phyloP scores from a whole-genome alignment of 1,140 invertebrate species.

The Cydia fagiglandana region DNA sequence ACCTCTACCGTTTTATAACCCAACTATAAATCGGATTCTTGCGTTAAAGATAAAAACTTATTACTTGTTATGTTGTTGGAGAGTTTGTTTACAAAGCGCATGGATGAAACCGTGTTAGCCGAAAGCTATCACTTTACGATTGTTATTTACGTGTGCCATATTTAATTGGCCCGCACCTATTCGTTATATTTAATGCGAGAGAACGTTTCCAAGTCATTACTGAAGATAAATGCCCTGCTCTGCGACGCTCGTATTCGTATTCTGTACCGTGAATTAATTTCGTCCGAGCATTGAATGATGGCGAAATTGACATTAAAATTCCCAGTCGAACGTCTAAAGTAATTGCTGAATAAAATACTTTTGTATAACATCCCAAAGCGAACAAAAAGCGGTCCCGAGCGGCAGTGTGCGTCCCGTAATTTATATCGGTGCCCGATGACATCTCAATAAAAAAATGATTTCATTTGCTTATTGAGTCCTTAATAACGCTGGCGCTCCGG shows the following conservation, averaged over 20 bases:
- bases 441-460: conserved; percentile 79
- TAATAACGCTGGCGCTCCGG: conserved; percentile 67
- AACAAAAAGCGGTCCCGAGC: conserved; percentile 66
- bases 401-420: conserved; percentile 61
- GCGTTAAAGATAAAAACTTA: conserved; percentile 22
- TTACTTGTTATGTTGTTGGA: conserved; percentile 9
- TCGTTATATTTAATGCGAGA: conserved; percentile 55
- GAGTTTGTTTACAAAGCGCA: conserved; percentile 6
- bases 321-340: conserved; percentile 72
- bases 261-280: conserved; percentile 68
- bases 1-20: conserved; percentile 33
- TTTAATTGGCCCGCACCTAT: conserved; percentile 61
- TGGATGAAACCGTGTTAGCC: conserved; percentile 38
- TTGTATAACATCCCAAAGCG: conserved; percentile 71
- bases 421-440: conserved; percentile 75
- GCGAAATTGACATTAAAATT: conserved; percentile 77
- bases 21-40: conserved; percentile 38
- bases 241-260: conserved; percentile 52
- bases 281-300: conserved; percentile 71
- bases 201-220: conserved; percentile 65
- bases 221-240: conserved; percentile 58
- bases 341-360: conserved; percentile 78
- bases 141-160: conserved; percentile 57
- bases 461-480: conserved; percentile 79
- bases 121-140: conserved; percentile 54